phyloP scores from a whole-genome alignment of 2,888 invertebrate species.

The Tenthredo mesomela region DNA sequence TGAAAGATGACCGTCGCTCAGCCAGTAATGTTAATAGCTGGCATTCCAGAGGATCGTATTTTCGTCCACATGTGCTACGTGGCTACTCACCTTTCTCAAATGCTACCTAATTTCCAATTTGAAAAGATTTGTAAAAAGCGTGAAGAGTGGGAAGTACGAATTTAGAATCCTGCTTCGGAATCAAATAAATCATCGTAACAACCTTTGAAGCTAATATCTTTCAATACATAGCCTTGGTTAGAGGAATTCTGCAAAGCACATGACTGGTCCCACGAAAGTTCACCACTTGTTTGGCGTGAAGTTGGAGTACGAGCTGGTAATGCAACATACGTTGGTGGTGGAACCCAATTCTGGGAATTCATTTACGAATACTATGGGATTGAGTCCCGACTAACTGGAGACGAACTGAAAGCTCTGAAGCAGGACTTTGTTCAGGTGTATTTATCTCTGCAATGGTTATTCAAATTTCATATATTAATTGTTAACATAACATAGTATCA shows the following conservation, averaged over 20 bases:
- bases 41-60: constrained; percentile 79
- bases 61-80: constrained; percentile 80
- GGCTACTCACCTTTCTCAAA: constrained; percentile 80
- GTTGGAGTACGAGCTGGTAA: constrained; percentile 80
- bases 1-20: constrained; percentile 47
- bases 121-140: constrained; percentile 78
- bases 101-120: constrained; percentile 81
- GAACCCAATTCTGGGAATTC: constrained; percentile 82
- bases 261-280: constrained; percentile 80
- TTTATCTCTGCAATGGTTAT: not conserved
- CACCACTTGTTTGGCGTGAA: constrained; percentile 84
- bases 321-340: constrained; percentile 81
- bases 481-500: not conserved
- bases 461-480: not conserved
- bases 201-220: not conserved
- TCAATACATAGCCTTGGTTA: constrained; percentile 78
- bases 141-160: constrained; percentile 80
- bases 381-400: constrained; percentile 69
- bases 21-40: constrained; percentile 78
- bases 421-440: constrained; percentile 67
- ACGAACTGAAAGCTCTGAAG: constrained; percentile 68
- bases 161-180: not conserved
- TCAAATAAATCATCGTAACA: not conserved
- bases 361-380: constrained; percentile 82
- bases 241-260: constrained; percentile 78